Evolutionary conservation across 2,797 vertebrate genomes (phyloP), one percentile per base, ranked within the genome.

Genomic region (Sebastes hubbsi): DNA sequence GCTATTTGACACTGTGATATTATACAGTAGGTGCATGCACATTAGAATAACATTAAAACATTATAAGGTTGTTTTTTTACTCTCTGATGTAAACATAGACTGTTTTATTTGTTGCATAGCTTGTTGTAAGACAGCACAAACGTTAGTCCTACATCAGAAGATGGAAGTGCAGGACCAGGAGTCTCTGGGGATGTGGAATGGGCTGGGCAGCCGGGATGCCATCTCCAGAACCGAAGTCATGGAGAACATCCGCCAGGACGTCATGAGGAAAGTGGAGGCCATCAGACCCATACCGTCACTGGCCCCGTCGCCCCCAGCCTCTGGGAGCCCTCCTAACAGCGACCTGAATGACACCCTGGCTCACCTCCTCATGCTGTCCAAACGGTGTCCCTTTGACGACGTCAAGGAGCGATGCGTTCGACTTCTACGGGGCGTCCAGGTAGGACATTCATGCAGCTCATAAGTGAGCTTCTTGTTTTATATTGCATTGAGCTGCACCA

Each of bases 311-410:
- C 55, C 91, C 2, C 78, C 83, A 2, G 86, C 89, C 13, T 82
- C 72, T 1, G 82, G 73, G 49, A 75, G 81, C 76, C 81, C 85
- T 32, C 30, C 71, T 24, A 73, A 80, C 80, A 95, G 94, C 30
- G 96, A 96, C 34, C 91, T 99, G 88, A 97, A 97, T 65, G 92
- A 92, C 84, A 91, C 94, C 80, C 94, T 99, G 87, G 97, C 96
- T 55, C 97, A 96, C 1, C 93, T 99, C 73, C 97, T 99, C 67
- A 97, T 98, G 97, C 96, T 99, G 2, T 96, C 98, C 94, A 97
- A 94, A 88, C 95, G 96, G 13, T 99, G 98, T 81, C 98, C 98
- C 42, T 98, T 97, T 85, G 92, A 95, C 84, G 97, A 99, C 29
- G 96, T 99, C 80, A 95, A 95, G 81, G 93, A 96, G 87, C 96